These are phyloP conservation scores for Agrenia bidenticulata DNA, from an alignment of 2,888 invertebrate genomes.

Conservation along the genomic window DNA sequence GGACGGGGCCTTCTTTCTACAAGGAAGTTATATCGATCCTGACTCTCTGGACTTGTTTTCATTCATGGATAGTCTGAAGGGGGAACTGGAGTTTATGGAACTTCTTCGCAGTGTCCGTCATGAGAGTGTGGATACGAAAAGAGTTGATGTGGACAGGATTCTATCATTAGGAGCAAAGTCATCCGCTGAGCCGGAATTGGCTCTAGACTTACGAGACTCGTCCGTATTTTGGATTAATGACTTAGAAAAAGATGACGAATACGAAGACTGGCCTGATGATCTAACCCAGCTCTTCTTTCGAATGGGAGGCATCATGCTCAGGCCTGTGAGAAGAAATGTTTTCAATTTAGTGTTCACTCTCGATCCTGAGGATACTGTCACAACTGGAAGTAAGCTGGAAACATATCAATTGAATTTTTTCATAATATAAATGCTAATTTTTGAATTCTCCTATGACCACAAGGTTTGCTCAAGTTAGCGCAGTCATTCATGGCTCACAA, in stretches of 20 bases:
- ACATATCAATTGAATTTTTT: slow-evolving; percentile 5
- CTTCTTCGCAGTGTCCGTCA: slow-evolving; percentile 61
- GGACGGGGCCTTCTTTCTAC: slow-evolving; percentile 52
- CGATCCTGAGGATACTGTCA: slow-evolving; percentile 43
- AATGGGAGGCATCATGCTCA: slow-evolving; percentile 96
- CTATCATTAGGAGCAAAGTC: slow-evolving; percentile 55
- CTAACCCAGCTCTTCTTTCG: slow-evolving; percentile 88
- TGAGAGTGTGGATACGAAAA: slow-evolving; percentile 60
- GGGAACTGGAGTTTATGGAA: slow-evolving; percentile 59
- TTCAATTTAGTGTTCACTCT: slow-evolving; percentile 50
- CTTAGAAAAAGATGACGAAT: slow-evolving; percentile 85
- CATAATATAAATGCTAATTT: not conserved
- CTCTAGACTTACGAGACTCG: slow-evolving; percentile 90
- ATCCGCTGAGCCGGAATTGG: slow-evolving; percentile 68
- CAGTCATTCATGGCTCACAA: slow-evolving; percentile 89
- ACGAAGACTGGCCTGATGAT: slow-evolving; percentile 83
- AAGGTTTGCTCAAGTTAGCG: slow-evolving; percentile 75
- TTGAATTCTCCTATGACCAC: not conserved
- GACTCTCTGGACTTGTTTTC: slow-evolving; percentile 49
- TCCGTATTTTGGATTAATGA: slow-evolving; percentile 94
- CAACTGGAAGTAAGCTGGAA: slow-evolving; percentile 37
- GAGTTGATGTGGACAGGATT: slow-evolving; percentile 58
- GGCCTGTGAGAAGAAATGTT: slow-evolving; percentile 77
- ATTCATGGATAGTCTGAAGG: slow-evolving; percentile 47
- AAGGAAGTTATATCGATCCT: slow-evolving; percentile 49